phyloP scores from a whole-genome alignment of 2,797 vertebrate genomes.

The Dipus sagitta region DNA sequence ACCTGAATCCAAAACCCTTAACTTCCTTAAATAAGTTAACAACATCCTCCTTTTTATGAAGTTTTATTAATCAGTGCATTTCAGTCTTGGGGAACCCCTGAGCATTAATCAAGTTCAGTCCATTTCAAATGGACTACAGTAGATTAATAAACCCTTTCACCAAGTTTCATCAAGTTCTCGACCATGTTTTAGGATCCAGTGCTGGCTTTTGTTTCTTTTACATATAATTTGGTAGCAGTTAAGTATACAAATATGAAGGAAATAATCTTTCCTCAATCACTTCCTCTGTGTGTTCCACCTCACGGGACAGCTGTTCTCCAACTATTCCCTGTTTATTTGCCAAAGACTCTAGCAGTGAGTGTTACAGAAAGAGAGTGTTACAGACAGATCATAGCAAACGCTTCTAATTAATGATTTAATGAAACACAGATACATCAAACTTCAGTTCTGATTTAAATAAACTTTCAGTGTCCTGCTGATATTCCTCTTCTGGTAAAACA shows the following conservation, averaged over 20 bases:
- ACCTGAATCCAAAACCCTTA: slow-evolving; percentile 1
- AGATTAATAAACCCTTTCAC: slow-evolving; percentile 15
- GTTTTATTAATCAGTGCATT: slow-evolving; percentile 2
- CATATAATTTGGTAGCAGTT: neutral
- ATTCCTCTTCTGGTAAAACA: slow-evolving; percentile 31
- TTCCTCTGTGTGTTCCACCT: neutral
- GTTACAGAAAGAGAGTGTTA: neutral
- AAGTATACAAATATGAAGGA: slow-evolving; percentile 5
- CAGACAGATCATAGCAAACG: neutral
- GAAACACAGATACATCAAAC: neutral
- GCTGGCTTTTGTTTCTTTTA: neutral
- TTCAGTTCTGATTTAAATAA: slow-evolving; percentile 50
- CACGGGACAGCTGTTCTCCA: too few species aligned
- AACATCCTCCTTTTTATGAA: slow-evolving; percentile 31
- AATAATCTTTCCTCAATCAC: neutral
- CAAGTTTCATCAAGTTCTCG: neutral
- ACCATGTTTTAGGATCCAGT: neutral
- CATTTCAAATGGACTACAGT: neutral
- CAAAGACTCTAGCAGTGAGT: neutral
- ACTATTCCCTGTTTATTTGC: too few species aligned
- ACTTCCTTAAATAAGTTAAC: slow-evolving; percentile 10
- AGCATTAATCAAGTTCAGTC: neutral
- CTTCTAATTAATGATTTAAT: neutral
- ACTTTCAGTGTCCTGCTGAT: slow-evolving; percentile 4
- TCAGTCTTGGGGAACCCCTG: neutral